Evolutionary conservation across 2,113 vertebrate species (phyloP).

Genomic region (Cisticola juncidis): DNA sequence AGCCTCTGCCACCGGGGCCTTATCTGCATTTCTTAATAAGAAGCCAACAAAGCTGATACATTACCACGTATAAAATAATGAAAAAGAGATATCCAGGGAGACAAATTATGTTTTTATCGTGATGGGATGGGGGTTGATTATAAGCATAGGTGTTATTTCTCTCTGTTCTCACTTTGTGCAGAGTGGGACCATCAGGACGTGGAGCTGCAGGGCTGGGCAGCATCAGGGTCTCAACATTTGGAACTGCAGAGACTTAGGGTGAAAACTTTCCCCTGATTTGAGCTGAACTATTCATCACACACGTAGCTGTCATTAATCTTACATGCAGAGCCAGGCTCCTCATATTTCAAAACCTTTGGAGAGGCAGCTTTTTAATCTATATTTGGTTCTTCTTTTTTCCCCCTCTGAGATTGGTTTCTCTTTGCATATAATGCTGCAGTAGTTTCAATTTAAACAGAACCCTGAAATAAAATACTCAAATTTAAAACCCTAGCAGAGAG

Average conservation of each 20-base stretch:
- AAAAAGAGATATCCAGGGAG: neutral
- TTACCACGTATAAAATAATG: neutral
- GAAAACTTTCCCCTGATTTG: constrained; percentile 47
- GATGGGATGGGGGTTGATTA: constrained; percentile 4
- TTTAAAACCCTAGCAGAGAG: constrained; percentile 62
- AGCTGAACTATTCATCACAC: constrained; percentile 55
- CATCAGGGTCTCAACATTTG: neutral
- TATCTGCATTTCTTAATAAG: neutral
- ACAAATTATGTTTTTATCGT: constrained; percentile 31
- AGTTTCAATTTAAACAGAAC: constrained; percentile 81
- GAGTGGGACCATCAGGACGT: neutral
- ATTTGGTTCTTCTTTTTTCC: constrained; percentile 66
- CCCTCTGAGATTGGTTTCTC: constrained; percentile 75
- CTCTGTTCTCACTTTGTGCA: neutral
- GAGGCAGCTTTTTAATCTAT: constrained; percentile 81
- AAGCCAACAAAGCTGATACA: neutral
- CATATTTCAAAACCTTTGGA: constrained; percentile 75
- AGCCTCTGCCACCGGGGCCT: neutral
- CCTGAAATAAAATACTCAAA: constrained; percentile 68
- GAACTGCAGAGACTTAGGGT: neutral
- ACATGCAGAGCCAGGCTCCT: constrained; percentile 73
- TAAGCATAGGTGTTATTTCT: neutral
- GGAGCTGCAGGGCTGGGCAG: neutral
- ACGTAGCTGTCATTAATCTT: constrained; percentile 77
- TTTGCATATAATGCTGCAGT: constrained; percentile 78